These are phyloP conservation scores for Aspidoscelis tigris DNA, from an alignment of 2,113 vertebrate genomes.

Conservation along the genomic window DNA sequence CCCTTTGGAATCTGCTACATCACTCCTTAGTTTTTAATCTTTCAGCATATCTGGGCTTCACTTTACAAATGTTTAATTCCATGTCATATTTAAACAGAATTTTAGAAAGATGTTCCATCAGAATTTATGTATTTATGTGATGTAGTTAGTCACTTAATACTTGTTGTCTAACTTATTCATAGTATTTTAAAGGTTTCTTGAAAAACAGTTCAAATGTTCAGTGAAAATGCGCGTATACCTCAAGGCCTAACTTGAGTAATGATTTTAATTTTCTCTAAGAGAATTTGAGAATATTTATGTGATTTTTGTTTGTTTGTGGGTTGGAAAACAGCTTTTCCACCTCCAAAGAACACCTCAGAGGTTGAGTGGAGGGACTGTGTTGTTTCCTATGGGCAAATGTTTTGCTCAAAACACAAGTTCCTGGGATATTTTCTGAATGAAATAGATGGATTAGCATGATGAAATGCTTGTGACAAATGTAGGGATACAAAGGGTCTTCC, in stretches of 20 bases:
- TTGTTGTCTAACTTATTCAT: constrained; percentile 24
- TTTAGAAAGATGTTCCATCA: constrained; percentile 48
- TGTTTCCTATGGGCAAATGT: not conserved
- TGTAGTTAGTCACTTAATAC: constrained; percentile 29
- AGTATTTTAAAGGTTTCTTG: not conserved
- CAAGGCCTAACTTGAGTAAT: not conserved
- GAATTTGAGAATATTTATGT: constrained; percentile 19
- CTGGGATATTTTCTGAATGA: too few species aligned
- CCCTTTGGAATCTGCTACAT: constrained; percentile 35
- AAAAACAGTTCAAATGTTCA: constrained; percentile 1
- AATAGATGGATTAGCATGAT: not conserved
- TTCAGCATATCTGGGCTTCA: constrained; percentile 48
- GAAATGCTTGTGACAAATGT: not conserved
- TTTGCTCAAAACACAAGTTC: too few species aligned
- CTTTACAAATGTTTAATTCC: constrained; percentile 38
- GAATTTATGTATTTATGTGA: constrained; percentile 27
- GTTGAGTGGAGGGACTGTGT: not conserved
- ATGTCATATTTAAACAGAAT: constrained; percentile 45
- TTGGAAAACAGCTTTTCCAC: not conserved
- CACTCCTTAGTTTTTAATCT: constrained; percentile 28
- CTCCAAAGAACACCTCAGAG: not conserved
- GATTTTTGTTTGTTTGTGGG: not conserved
- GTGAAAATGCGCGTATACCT: not conserved
- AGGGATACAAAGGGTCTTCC: too few species aligned
- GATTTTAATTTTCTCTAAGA: constrained; percentile 18